These are phyloP conservation scores for Epsilonema sp. DNA, from an alignment of 2,888 invertebrate species.

Conservation along the genomic window DNA sequence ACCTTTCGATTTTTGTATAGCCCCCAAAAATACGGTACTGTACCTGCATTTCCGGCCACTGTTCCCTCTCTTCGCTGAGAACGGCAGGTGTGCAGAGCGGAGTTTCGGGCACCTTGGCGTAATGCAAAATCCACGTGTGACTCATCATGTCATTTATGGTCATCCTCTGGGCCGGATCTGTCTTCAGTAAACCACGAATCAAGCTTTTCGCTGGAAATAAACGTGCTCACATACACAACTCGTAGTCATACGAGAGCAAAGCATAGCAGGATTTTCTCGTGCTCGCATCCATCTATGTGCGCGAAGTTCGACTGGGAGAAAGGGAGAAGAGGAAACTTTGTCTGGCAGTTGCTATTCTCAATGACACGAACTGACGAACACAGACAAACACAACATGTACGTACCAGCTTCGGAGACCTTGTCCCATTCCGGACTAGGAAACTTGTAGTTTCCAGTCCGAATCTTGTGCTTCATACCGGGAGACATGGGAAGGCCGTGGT, in stretches of 20 bases:
- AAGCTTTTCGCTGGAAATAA: constrained; percentile 61
- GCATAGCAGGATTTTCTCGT: no score
- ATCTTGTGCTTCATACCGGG: constrained; percentile 96
- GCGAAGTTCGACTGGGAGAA: no score
- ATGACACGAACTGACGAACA: no score
- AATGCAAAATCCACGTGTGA: constrained; percentile 57
- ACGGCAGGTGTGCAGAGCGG: constrained; percentile 74
- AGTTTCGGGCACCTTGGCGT: constrained; percentile 58
- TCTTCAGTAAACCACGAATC: constrained; percentile 76
- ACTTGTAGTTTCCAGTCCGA: constrained; percentile 83
- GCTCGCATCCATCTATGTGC: no score
- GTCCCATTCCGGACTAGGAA: constrained; percentile 85
- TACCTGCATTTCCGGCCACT: constrained; percentile 79
- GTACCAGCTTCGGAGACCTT: constrained; percentile 64
- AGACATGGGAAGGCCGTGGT: constrained; percentile 85
- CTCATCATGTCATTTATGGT: constrained; percentile 72
- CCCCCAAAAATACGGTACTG: no score
- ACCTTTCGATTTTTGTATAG: no score
- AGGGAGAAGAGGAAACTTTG: no score
- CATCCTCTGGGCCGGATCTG: constrained; percentile 70
- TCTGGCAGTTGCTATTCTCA: no score
- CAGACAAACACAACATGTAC: no score
- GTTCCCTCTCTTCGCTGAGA: constrained; percentile 67
- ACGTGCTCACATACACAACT: no score
- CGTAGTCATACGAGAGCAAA: no score